Percentiles rank a stretch among this genome's conserved stretches.
Conservation (phyloP, 2,888 invertebrate species). For the Boloria euphrosyne region DNA sequence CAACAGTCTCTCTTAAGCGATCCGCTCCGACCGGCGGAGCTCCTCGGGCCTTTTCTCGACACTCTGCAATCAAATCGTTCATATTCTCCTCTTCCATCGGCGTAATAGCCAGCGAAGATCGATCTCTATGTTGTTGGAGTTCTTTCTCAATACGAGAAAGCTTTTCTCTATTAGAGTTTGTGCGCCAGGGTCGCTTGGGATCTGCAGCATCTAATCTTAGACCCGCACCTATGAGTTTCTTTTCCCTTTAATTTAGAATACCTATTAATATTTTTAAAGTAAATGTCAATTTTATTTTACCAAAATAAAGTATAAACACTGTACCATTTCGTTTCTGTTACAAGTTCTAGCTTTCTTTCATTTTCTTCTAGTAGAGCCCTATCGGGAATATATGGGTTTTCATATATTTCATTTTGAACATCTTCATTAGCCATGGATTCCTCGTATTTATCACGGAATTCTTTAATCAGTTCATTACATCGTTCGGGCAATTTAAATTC, state of each 20-base stretch:
- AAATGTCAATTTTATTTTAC: neutral
- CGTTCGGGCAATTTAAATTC: constrained; percentile 66
- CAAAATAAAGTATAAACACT: neutral
- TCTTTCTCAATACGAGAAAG: constrained; percentile 66
- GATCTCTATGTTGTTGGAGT: constrained; percentile 63
- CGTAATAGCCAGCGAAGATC: constrained; percentile 50
- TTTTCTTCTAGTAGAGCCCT: constrained; percentile 59
- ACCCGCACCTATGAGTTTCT: constrained; percentile 43
- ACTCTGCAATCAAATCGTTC: constrained; percentile 58
- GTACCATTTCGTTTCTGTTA: constrained; percentile 57
- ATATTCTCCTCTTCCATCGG: constrained; percentile 61
- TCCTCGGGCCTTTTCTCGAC: constrained; percentile 49
- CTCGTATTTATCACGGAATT: constrained; percentile 59
- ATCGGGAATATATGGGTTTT: constrained; percentile 69
- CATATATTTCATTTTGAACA: constrained; percentile 43
- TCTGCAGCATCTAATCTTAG: constrained; percentile 46
- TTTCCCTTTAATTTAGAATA: constrained; percentile 42
- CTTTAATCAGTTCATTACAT: constrained; percentile 59
- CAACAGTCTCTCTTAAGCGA: constrained; percentile 60
- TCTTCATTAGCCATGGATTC: constrained; percentile 55
- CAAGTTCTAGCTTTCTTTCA: constrained; percentile 60
- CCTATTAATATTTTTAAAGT: neutral
- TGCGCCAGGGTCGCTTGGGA: constrained; percentile 71
- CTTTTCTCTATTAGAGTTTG: constrained; percentile 65
- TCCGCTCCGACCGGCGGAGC: constrained; percentile 49